A percentile compares a stretch with the other conserved stretches of the same genome.
Evolutionary conservation across 2,888 invertebrate species (phyloP).

Genomic region (Parthenolecanium corni): DNA sequence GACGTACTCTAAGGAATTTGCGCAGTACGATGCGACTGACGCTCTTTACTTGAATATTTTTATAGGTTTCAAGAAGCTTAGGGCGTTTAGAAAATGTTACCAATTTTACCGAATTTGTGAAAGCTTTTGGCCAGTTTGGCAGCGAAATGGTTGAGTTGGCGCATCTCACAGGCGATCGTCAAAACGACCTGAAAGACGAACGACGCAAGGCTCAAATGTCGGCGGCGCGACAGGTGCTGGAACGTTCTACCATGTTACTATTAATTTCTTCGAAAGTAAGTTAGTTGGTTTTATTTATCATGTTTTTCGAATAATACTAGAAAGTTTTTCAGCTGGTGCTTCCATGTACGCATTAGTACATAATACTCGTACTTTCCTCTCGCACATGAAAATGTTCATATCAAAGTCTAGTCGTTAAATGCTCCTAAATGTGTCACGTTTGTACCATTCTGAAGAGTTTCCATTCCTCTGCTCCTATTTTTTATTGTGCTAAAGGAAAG

Average conservation of each 20-base stretch:
- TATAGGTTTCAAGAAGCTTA: slow-evolving; percentile 63
- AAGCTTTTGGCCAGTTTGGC: slow-evolving; percentile 96
- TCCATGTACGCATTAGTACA: no score
- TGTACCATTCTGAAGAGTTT: no score
- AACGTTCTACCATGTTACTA: slow-evolving; percentile 91
- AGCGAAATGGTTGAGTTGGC: slow-evolving; percentile 98
- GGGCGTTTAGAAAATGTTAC: slow-evolving; percentile 76
- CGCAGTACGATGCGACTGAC: no score
- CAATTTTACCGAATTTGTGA: slow-evolving; percentile 93
- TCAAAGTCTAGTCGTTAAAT: no score
- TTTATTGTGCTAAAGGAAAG: no score
- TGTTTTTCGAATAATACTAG: no score
- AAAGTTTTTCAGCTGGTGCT: no score
- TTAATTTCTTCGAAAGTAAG: slow-evolving; percentile 88
- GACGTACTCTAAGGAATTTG: no score
- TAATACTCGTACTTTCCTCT: no score
- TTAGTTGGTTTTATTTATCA: slow-evolving; percentile 8
- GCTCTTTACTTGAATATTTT: neutral
- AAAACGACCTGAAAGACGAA: slow-evolving; percentile 84
- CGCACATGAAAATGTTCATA: no score
- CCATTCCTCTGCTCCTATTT: no score
- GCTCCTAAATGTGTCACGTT: no score
- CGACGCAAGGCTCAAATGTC: slow-evolving; percentile 90
- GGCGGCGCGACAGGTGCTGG: slow-evolving; percentile 86
- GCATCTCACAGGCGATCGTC: slow-evolving; percentile 71